Percentiles rank a stretch among this genome's conserved stretches.
Conservation (phyloP, 1,140 invertebrate genomes). For the Zaprionus taronus region DNA sequence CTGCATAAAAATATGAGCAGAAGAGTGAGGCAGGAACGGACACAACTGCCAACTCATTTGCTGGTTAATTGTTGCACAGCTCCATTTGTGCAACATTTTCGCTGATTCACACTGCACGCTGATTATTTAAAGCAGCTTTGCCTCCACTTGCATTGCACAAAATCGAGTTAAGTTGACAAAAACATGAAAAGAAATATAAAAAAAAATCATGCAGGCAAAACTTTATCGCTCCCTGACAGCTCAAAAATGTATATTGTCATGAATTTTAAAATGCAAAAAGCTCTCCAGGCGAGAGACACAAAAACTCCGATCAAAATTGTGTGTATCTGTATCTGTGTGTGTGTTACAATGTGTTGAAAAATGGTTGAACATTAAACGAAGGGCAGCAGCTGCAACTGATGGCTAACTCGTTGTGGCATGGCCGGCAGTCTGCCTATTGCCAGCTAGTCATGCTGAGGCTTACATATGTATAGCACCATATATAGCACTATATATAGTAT, state of each 20-base stretch:
- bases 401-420: constrained; percentile 1
- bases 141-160: neutral
- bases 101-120: neutral
- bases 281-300: neutral
- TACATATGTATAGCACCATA: neutral
- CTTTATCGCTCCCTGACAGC: constrained; percentile 25
- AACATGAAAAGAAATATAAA: neutral
- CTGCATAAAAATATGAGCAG: too few relatives aligned
- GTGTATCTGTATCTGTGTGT: neutral
- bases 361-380: neutral
- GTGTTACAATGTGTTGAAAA: neutral
- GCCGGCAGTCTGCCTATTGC: neutral
- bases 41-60: constrained; percentile 35
- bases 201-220: constrained; percentile 4
- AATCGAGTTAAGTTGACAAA: constrained; percentile 30
- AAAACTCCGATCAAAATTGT: neutral
- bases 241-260: constrained; percentile 35
- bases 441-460: neutral
- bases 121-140: constrained; percentile 45
- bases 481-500: neutral
- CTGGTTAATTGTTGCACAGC: constrained; percentile 33
- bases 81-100: constrained; percentile 10
- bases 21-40: too few relatives aligned
- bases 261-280: constrained; percentile 31
- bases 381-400: neutral